Base-by-base conservation (phyloP, 2,888 invertebrate genomes). In the Muscina levida region DNA sequence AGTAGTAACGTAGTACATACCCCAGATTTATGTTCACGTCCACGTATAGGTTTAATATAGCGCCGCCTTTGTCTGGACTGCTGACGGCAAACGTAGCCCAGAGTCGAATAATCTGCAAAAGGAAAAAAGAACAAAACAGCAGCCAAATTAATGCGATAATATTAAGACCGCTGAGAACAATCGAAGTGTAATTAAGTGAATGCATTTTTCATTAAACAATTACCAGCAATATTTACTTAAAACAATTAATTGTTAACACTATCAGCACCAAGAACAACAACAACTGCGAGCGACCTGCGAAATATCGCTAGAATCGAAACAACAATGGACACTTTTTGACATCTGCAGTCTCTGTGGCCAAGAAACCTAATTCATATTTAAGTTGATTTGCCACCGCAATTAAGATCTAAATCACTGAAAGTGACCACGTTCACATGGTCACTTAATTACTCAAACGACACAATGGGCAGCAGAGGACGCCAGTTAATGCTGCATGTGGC, bases 221-320 rank as follows among this genome's bases (percentile, higher is more conserved):
- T 67, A 59, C 19, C 71, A 71, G 67, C 42, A 74, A 59, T 37
- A 74, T 39, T 70, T 66, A 66, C n/a, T n/a, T n/a, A 59, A 51
- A 11, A 57, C 56, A 79, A 70, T 71, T 71, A 72, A 67, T 48
- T 53, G 46, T 70, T 74, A 79, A 53, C 71, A 79, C 66, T 71
- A 24, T 8, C 26, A 44, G 44, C 15, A 39, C 37, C n/a, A n/a
- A n/a, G n/a, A n/a, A n/a, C n/a, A n/a, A n/a, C n/a, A n/a, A n/a
- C 26, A 44, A 70, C 22, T 48, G 31, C 56, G 48, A 48, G 19
- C 10, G 48, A 22, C 19, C 48, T 17, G 26, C 56, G 10, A 15
- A 65, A 31, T 19, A 51, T 19, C 17, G 48, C 67, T 46, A 17
- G 26, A 71, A 42, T 48, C 51, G 44, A 70, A 70, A 57, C 0